Base-by-base conservation (phyloP, 2,113 vertebrate species). In the Erythrocercus mccallii region DNA sequence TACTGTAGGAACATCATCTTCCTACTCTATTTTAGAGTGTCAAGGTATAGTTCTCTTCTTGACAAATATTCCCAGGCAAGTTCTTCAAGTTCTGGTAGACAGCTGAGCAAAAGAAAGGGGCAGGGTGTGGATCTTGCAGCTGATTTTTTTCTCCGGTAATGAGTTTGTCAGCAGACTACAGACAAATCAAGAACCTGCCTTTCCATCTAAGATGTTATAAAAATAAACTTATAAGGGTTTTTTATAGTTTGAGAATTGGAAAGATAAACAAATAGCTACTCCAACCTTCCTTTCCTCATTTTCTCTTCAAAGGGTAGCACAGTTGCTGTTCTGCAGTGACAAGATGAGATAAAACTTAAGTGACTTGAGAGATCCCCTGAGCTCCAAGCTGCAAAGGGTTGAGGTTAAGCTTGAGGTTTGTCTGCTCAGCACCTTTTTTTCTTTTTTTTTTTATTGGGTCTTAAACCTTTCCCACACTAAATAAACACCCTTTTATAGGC, bases 401-500 rank as follows among this genome's bases (percentile, higher is more conserved):
- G 88, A 96, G 94, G 95, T 95, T 96, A 96, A 93, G 74, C 62
- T 58, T 80, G 54, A 92, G 84, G 73, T 92, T 92, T 97, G 94
- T 90, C 70, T 88, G 87, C 92, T 95, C 94, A 95, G 90, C 91
- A 87, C 31, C 33, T 93, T 91, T 88, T 74, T 47, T 5, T 25
- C 58, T 40, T 16, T 70, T 72, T 31, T 53, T 81, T 92, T 96
- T 95, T 48, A 93, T 95, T 94, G 62, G 74, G 85, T 93, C 87
- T 95, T 95, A 95, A 97, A 95, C 90, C 93, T 94, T 96, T 97
- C 84, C 71, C 54, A 50, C 93, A 90, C 91, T 93, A 90, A 95
- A 96, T 91, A 97, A 95, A 95, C 74, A 93, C 79, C 37, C 21
- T 93, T 95, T 95, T 90, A 95, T 77, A 81, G 87, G 78, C 82